A percentile compares a stretch with the other conserved stretches of the same genome.
These are phyloP conservation scores for Lophotriccus pileatus DNA, from an alignment of 2,797 vertebrate species.

Conservation along the genomic window DNA sequence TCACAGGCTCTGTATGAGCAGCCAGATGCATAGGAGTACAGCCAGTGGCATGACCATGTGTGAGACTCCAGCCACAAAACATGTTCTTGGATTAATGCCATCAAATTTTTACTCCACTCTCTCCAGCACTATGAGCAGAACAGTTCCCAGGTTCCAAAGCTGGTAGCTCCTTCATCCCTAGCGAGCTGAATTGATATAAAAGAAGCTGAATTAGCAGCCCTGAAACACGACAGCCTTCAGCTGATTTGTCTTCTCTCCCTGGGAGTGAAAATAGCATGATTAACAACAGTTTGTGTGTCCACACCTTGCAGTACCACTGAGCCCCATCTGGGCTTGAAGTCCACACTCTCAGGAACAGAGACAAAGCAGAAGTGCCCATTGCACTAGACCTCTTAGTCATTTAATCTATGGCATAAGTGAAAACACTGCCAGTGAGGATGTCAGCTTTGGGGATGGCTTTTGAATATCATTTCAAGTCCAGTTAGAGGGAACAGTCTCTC, in stretches of 20 bases:
- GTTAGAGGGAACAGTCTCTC: neutral
- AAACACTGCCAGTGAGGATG: neutral
- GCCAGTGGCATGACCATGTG: neutral
- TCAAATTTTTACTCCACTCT: neutral
- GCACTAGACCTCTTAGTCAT: neutral
- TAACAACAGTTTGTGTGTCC: neutral
- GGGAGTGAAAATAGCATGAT: neutral
- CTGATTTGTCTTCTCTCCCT: neutral
- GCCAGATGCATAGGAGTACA: neutral
- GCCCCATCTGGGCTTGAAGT: neutral
- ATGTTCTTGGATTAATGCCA: neutral
- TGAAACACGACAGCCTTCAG: neutral
- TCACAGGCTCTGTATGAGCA: neutral
- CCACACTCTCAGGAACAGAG: neutral
- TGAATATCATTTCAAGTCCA: neutral
- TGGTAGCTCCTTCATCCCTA: neutral
- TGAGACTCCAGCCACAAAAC: neutral
- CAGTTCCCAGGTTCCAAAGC: neutral
- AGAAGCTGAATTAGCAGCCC: neutral
- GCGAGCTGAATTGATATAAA: neutral
- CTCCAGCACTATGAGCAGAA: neutral
- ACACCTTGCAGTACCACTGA: neutral
- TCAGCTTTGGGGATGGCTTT: neutral
- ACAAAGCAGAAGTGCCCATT: neutral
- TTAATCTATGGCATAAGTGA: neutral